Conservation (phyloP, 2,797 vertebrate genomes). For the Macrochelys suwanniensis region DNA sequence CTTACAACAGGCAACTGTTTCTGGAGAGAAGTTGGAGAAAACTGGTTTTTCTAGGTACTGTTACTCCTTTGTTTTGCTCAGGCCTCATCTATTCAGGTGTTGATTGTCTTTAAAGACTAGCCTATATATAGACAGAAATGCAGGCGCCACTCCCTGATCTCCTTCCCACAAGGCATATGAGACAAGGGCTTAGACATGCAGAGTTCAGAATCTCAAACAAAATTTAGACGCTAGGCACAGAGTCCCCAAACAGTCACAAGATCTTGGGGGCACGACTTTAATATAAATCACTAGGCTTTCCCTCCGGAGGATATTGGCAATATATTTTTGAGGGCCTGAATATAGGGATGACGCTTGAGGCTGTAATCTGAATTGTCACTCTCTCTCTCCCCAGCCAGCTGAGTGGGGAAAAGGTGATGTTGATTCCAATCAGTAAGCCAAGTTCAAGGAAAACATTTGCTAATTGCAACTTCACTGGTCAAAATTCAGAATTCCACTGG, state of each 20-base stretch:
- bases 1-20: not conserved
- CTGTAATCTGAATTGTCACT: not conserved
- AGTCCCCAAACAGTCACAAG: not conserved
- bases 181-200: not conserved
- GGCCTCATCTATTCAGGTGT: not conserved
- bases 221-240: too few relatives aligned
- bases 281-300: not conserved
- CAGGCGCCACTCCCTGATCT: too few relatives aligned
- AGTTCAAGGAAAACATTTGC: not conserved
- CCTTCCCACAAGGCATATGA: not conserved
- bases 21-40: not conserved
- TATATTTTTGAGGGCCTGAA: not conserved
- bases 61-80: not conserved
- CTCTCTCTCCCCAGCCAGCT: fast-evolving
- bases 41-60: not conserved
- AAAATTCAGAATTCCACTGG: not conserved
- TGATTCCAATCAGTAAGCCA: not conserved
- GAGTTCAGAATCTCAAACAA: not conserved
- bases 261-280: not conserved
- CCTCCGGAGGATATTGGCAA: not conserved
- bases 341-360: not conserved
- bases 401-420: not conserved
- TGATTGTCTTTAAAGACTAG: not conserved
- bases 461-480: not conserved
- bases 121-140: too few relatives aligned